Evolutionary conservation across 2,113 vertebrate genomes (phyloP).

Genomic region (Silurus meridionalis): DNA sequence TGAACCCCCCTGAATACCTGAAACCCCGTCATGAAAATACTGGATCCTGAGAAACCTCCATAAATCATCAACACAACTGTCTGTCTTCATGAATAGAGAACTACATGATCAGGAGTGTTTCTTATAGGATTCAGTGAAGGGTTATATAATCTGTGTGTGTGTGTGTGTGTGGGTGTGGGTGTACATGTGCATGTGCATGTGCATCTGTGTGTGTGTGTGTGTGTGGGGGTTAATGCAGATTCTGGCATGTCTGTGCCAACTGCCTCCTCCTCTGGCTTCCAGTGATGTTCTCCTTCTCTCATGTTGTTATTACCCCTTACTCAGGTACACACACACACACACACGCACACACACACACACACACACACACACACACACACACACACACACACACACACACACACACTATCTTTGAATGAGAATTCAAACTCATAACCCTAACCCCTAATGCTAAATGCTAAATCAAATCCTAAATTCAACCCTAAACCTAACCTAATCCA

Average conservation of each 20-base stretch:
- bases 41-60: background rate
- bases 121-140: too few species aligned
- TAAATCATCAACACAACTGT: background rate
- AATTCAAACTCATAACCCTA: too few species aligned
- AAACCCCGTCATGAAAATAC: background rate
- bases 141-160: too few species aligned
- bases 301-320: conserved; percentile 38
- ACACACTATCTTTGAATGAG: background rate
- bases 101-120: too few species aligned
- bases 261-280: conserved; percentile 46
- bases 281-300: conserved; percentile 52
- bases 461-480: too few species aligned
- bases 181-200: background rate
- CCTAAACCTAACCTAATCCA: too few species aligned
- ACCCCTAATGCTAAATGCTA: too few species aligned
- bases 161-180: background rate
- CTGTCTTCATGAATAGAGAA: too few species aligned
- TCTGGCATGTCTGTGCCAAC: conserved; percentile 48
- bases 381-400: conserved; percentile 1
- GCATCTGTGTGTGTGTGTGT: background rate
- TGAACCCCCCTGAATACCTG: too few species aligned
- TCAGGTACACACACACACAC: background rate
- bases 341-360: conserved; percentile 3
- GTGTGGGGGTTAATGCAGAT: conserved; percentile 36
- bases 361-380: background rate